Base-by-base conservation (phyloP, 2,797 vertebrate genomes). In the Fistularia commersonii region DNA sequence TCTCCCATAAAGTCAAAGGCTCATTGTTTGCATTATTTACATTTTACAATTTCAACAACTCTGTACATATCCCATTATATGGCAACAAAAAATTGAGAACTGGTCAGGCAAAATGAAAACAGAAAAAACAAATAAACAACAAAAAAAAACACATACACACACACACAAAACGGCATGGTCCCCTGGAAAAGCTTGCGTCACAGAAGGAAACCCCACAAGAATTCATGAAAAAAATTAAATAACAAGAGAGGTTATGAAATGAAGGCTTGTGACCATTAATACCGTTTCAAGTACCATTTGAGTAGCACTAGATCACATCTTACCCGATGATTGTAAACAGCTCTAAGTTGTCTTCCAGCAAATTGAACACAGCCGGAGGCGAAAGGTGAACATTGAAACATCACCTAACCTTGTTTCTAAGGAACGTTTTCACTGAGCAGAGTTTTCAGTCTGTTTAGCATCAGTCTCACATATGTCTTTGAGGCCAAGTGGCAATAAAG, bases 1-100 rank as follows among this genome's bases (percentile, higher is more conserved):
- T 84, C 57, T 65, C 61, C 69, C 57, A 67, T 64, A 45, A 39
- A 40, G 41, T 57, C 48, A 76, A 80, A 74, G 85, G 84, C 86
- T 82, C 77, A 80, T 74, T 81, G 66, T 81, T 76, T 57, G 76
- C 74, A 84, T 50, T 91, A 92, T 92, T 90, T 93, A 94, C 91
- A 94, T 81, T 73, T 76, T 84, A 88, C 65, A 70, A 37, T 58
- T 72, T 72, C 66, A 57, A 64, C 42, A 69, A 72, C 44, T 48
- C 49, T 82, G 59, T 82, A 76, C 76, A 82, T 47, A 66, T 84
- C 61, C 68, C 58, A 43, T 54, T 48, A 58, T 60, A 66, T 41
- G 45, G 54, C 59, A 58, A 53, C 35, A 57, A 67, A 63, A 53
- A 62, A 66, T 46, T 8, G n/a, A 42, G 48, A 64, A 51, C 44